Conservation (phyloP, 2,113 vertebrate genomes). For the Ammodytes dubius region DNA sequence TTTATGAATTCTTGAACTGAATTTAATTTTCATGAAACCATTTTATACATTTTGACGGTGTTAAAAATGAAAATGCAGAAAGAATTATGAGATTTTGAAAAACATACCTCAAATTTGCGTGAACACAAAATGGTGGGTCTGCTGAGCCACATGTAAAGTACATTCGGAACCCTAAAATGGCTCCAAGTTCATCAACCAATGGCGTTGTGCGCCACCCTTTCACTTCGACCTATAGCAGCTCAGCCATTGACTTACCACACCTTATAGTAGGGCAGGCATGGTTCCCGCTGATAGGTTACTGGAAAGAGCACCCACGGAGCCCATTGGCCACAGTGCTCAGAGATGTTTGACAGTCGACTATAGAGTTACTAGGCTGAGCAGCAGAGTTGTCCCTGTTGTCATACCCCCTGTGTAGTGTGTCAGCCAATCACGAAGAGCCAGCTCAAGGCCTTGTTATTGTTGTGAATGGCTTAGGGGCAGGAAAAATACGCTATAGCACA, state of each 20-base stretch:
- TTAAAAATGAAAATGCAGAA: background rate
- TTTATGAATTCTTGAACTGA: background rate
- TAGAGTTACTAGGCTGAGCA: constrained; percentile 73
- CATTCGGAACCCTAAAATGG: constrained; percentile 73
- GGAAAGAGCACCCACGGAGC: constrained; percentile 19
- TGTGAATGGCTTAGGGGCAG: constrained; percentile 5
- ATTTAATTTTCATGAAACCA: background rate
- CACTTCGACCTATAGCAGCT: constrained; percentile 60
- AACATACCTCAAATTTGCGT: background rate
- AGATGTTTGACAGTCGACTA: constrained; percentile 39
- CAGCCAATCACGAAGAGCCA: constrained; percentile 56
- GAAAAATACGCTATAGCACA: constrained; percentile 16
- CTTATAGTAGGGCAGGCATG: background rate
- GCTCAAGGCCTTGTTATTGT: constrained; percentile 18
- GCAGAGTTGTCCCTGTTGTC: constrained; percentile 53
- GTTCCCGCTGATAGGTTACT: constrained; percentile 55
- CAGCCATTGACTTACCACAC: constrained; percentile 12
- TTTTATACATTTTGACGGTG: background rate
- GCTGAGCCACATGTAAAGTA: background rate
- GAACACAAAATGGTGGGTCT: constrained; percentile 75
- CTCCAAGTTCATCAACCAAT: constrained; percentile 68
- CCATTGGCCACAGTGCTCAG: constrained; percentile 57
- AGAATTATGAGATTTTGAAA: background rate
- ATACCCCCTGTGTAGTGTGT: constrained; percentile 5
- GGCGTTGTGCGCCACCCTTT: background rate